Conservation (phyloP, 2,888 invertebrate genomes). For the Eupithecia dodoneata region DNA sequence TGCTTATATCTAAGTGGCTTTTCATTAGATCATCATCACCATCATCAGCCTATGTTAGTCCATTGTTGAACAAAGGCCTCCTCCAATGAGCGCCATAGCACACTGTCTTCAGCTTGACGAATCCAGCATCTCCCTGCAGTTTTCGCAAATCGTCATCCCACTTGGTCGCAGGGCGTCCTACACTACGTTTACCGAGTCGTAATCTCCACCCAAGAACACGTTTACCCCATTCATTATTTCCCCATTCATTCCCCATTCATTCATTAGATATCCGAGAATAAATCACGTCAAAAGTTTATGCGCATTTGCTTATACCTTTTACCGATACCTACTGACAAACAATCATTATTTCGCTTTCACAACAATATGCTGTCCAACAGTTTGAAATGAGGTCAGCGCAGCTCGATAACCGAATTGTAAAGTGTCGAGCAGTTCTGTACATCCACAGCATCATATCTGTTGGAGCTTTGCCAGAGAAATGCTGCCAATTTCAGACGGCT, state of each 20-base stretch:
- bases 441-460: conserved; percentile 12
- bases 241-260: too few relatives aligned
- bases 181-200: too few relatives aligned
- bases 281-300: not conserved
- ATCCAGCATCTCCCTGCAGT: too few relatives aligned
- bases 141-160: too few relatives aligned
- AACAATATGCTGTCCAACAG: not conserved
- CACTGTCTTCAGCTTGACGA: too few relatives aligned
- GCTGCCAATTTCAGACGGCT: conserved; percentile 11
- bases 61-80: too few relatives aligned
- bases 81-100: too few relatives aligned
- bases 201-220: too few relatives aligned
- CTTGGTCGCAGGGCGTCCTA: too few relatives aligned
- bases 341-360: conserved; percentile 5
- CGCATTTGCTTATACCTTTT: not conserved
- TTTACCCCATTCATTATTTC: too few relatives aligned
- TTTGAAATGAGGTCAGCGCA: conserved; percentile 10
- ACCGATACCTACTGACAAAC: not conserved
- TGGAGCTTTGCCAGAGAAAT: conserved; percentile 20
- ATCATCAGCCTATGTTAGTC: too few relatives aligned
- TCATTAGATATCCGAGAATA: not conserved
- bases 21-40: not conserved
- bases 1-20: not conserved
- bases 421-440: conserved; percentile 10
- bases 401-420: conserved; percentile 15